Base-by-base conservation (phyloP, 2,888 invertebrate species). In the Chrysopilus asiliformis region DNA sequence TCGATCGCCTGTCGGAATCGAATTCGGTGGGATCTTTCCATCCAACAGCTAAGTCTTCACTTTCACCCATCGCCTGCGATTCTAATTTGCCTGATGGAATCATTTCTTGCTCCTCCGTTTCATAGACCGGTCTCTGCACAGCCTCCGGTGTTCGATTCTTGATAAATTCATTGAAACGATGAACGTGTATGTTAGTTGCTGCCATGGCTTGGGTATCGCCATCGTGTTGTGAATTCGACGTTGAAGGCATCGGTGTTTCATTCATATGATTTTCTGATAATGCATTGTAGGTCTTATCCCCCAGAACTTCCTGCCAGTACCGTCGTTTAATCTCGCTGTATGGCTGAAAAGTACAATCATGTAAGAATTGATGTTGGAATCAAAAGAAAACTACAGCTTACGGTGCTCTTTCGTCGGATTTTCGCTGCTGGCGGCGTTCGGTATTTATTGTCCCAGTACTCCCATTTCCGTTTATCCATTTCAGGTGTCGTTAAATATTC, bases 31-130 rank as follows among this genome's bases (percentile, higher is more conserved):
- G 68, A 56, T 77, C 79, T 49, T 79, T 78, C 82, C 82, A 82
- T 0, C 75, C 79, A 2, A 82, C 72, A 0, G 74, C 76, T 53
- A 76, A 76, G 1, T 74, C 70, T 48, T 81, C 57, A n/a, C 56
- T 54, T 18, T 50, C 52, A 22, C 38, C 35, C 25, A 42, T 39
- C 33, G 34, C 31, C 25, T 40, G 41, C 4, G 41, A 38, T 28
- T 41, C 40, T n/a, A 19, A 14, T 8, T 32, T 31, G 16, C 32
- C 24, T 18, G 38, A 36, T 9, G 31, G 26, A 3, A 36, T 14
- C 22, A 35, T 35, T 12, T 19, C 25, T 24, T 42, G 40, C 3
- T 49, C 38, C 0, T 52, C 51, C 12, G 56, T 52, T 10, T 58
- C 12, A 46, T 51, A 9, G 42, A 24, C 44, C 40, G 9, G 17